A percentile compares a stretch with the other conserved stretches of the same genome.
These are phyloP conservation scores for Ips typographus DNA, from an alignment of 1,140 invertebrate genomes.

Conservation along the genomic window DNA sequence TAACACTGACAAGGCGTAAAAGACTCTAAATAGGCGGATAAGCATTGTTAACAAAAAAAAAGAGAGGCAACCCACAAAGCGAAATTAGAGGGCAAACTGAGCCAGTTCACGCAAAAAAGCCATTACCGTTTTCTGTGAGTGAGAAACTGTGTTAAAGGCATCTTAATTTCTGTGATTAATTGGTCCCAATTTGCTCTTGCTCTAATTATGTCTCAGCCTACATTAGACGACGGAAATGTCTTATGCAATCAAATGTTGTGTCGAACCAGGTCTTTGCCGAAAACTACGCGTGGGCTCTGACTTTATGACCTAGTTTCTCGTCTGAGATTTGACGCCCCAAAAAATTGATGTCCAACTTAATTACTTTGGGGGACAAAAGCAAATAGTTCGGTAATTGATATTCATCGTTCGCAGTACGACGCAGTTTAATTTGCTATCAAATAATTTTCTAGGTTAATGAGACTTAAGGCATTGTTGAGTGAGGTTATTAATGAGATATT, in stretches of 20 bases:
- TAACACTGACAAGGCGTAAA: not conserved
- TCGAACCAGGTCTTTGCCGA: no score
- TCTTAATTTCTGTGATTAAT: slow-evolving; percentile 15
- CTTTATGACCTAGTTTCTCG: no score
- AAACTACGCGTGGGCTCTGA: no score
- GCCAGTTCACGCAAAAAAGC: not conserved
- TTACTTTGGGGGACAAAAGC: no score
- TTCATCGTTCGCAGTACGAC: no score
- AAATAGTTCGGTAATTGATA: no score
- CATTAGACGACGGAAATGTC: not conserved
- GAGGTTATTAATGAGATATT: no score
- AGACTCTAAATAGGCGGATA: slow-evolving; percentile 5
- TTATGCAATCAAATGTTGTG: not conserved
- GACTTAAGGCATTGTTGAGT: no score
- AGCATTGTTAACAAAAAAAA: slow-evolving; percentile 1
- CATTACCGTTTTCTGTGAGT: slow-evolving; percentile 8
- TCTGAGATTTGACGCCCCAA: no score
- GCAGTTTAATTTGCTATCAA: no score
- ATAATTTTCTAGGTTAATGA: no score
- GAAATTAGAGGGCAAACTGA: slow-evolving; percentile 4
- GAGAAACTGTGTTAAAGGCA: slow-evolving; percentile 8
- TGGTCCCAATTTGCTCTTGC: slow-evolving; percentile 3
- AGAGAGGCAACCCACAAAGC: not conserved
- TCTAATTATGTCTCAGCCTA: not conserved
- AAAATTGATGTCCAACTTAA: no score